Evolutionary conservation across 2,888 invertebrate genomes (phyloP).

Genomic region (Philaethria dido): DNA sequence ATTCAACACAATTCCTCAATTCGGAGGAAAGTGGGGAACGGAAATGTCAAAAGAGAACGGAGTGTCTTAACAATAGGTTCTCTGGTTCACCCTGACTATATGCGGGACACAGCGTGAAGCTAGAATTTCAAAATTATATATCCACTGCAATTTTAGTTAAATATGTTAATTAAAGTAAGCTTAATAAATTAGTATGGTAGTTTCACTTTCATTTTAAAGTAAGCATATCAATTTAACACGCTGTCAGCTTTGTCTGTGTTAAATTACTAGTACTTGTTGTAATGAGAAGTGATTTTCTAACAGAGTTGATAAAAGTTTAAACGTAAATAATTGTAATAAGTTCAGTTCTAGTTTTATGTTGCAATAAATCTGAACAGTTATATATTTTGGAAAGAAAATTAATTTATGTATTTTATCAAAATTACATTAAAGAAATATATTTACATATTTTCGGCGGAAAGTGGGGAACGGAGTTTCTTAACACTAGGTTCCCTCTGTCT

Average conservation of each 20-base stretch:
- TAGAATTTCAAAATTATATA: too few species aligned
- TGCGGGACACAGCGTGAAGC: too few species aligned
- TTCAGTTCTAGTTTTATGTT: neutral
- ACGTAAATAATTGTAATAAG: neutral
- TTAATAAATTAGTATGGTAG: neutral
- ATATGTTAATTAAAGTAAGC: too few species aligned
- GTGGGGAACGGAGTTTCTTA: too few species aligned
- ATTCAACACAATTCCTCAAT: too few species aligned
- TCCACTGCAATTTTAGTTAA: too few species aligned
- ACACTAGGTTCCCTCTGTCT: neutral
- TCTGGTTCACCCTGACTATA: too few species aligned
- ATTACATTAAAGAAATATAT: too few species aligned
- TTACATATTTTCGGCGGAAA: too few species aligned
- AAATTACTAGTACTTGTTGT: slow-evolving; percentile 17
- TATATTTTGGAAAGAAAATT: neutral
- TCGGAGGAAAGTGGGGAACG: too few species aligned
- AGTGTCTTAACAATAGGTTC: too few species aligned
- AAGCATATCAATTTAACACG: slow-evolving; percentile 14
- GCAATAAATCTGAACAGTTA: neutral
- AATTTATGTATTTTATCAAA: neutral
- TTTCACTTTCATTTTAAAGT: slow-evolving; percentile 1
- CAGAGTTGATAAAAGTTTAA: neutral
- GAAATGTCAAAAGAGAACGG: too few species aligned
- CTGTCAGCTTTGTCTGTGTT: slow-evolving; percentile 11
- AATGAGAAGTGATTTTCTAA: slow-evolving; percentile 3